Base-by-base conservation (phyloP, 2,113 vertebrate species). In the Entomyzon cyanotis region DNA sequence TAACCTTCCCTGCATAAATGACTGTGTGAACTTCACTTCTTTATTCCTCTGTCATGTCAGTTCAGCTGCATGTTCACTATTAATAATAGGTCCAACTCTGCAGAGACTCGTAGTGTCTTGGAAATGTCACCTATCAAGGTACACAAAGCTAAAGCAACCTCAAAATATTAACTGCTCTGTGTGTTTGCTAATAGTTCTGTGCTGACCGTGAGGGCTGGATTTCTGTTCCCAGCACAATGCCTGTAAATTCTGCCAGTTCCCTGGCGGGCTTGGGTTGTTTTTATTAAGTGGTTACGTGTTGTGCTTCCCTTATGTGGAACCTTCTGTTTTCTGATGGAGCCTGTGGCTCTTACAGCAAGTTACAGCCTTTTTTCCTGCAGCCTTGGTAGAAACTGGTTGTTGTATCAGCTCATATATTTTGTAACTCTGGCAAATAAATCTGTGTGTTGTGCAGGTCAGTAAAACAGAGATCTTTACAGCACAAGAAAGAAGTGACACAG, bases 381-480 rank as follows among this genome's bases (percentile, higher is more conserved):
- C 65, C 56, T 87, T 42, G 64, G 50, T 39, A 31, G 77, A 84
- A 87, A 71, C 44, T 42, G 30, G 68, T 63, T 75, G 37, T 79
- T 85, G 39, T 49, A 65, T 63, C 76, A 84, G 33, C 33, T 90
- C 68, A 71, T 71, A 18, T 53, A 94, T 92, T 95, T 89, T 6
- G 10, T 87, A 77, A 56, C 74, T 81, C 47, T 31, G 44, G 67
- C 20, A 94, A 90, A 90, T 94, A 96, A 94, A 87, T 84, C 84
- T 78, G 75, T 46, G 35, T 56, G 59, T 39, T 83, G 31, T 68
- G 49, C 50, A 28, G 4, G 10, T 75, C 67, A 75, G 70, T 58
- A 37, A 85, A 93, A 79, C 37, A 20, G 69, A 92, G 75, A 67
- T 89, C 28, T 75, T n/a, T 76, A 2, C 25, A 65, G 83, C 42